Conservation (phyloP, 1,140 invertebrate genomes). For the Rhyzopertha dominica region DNA sequence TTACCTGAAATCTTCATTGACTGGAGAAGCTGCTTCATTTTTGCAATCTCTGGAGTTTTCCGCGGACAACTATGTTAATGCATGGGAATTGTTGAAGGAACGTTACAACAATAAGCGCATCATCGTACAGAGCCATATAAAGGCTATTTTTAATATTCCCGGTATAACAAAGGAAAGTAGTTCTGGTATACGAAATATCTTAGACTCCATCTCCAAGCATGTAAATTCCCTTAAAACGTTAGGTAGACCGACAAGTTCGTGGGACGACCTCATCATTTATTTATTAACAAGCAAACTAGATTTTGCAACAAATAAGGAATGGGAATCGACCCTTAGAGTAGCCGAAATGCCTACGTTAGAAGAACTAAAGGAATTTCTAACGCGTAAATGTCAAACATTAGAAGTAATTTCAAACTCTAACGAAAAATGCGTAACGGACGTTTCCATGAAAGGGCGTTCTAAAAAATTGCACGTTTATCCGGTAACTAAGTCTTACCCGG, state of each 20-base stretch:
- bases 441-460: too few relatives aligned
- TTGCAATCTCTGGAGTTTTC: slow-evolving; percentile 36
- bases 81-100: slow-evolving; percentile 38
- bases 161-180: slow-evolving; percentile 24
- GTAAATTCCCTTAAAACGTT: slow-evolving; percentile 34
- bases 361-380: slow-evolving; percentile 12
- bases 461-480: too few relatives aligned
- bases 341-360: too few relatives aligned
- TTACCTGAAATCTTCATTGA: slow-evolving; percentile 33
- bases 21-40: slow-evolving; percentile 30
- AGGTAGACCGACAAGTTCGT: slow-evolving; percentile 26
- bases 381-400: too few relatives aligned
- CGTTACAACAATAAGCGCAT: slow-evolving; percentile 41
- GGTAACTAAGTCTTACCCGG: too few relatives aligned
- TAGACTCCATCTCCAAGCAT: slow-evolving; percentile 38
- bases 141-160: slow-evolving; percentile 32
- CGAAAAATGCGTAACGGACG: too few relatives aligned
- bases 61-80: slow-evolving; percentile 38
- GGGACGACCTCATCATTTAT: slow-evolving; percentile 15
- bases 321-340: too few relatives aligned
- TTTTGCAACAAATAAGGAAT: slow-evolving; percentile 5
- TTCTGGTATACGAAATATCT: slow-evolving; percentile 29
- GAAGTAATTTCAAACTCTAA: too few relatives aligned
- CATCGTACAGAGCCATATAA: slow-evolving; percentile 40
- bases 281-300: slow-evolving; percentile 16